Evolutionary conservation across 2,888 invertebrate species (phyloP), one percentile per base, ranked within the genome.

Genomic region (Lithophane socia): DNA sequence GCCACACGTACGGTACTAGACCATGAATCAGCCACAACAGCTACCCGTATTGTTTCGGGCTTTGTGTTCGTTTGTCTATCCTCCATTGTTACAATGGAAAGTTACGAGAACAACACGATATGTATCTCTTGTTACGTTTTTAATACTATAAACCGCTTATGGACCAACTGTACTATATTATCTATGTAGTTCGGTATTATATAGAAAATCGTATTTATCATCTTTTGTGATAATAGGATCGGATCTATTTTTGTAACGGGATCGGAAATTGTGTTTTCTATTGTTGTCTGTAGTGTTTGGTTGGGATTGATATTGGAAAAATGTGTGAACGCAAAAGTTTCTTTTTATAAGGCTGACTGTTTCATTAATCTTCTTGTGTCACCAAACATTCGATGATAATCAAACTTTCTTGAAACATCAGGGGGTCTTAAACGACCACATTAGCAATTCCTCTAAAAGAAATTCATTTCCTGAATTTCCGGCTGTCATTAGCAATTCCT

Each of bases 141-240:
- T 89, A 89, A 91, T 91, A 88, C 89, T 84, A 86, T 91, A 89
- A 91, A 90, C 91, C 89, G 87, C 90, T 91, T 90, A 88, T 60
- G 10, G 68, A 52, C 65, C 49, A 77, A 61, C 79, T 70, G 66
- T 83, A 29, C 29, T 49, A n/a, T 44, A 52, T 13, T 47, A 54
- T 37, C 13, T n/a, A 18, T 54, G 58, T 37, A 58, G 77, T 74
- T 54, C n/a, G 29, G 47, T 63, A 85, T 81, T 72, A 67, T 68
- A 69, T 75, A 54, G 67, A 78, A 85, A 77, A 75, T 72, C 77
- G 29, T 75, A 70, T 83, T 73, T 83, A 70, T 76, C 68, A 78
- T 69, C 49, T 52, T 70, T 71, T 79, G 68, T 74, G 65, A 67
- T 67, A 29, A 74, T 67, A 64, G 84, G 74, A 74, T 76, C 29